A percentile compares a stretch with the other conserved stretches of the same genome.
Conservation (phyloP, 2,888 invertebrate genomes). For the Galeruca laticollis region DNA sequence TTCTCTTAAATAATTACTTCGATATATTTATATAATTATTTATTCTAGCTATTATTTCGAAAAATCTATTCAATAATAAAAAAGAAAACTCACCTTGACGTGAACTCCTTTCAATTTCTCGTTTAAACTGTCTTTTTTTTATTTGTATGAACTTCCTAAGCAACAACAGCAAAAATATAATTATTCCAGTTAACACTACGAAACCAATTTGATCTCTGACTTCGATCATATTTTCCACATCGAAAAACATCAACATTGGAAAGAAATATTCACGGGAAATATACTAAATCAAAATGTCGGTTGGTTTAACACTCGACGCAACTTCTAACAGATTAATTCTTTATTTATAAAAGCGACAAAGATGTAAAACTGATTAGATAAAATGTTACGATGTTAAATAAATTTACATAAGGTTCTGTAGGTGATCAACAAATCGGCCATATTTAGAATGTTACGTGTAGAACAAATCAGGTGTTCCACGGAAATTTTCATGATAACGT, state of each 20-base stretch:
- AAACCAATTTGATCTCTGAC: constrained; percentile 50
- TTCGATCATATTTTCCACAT: background rate
- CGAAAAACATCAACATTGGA: constrained; percentile 4
- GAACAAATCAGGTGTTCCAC: background rate
- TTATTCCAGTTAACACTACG: constrained; percentile 46
- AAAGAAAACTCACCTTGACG: constrained; percentile 41
- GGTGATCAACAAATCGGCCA: background rate
- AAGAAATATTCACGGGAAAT: no score
- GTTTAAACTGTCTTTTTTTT: constrained; percentile 43
- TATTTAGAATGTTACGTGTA: constrained; percentile 2
- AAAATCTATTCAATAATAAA: no score
- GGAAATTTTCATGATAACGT: background rate
- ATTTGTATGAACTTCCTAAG: constrained; percentile 48
- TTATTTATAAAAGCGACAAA: constrained; percentile 6
- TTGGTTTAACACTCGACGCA: background rate
- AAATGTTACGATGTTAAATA: constrained; percentile 23
- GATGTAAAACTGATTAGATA: constrained; percentile 37
- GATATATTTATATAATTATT: no score
- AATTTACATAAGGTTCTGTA: constrained; percentile 25
- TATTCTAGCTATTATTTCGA: no score
- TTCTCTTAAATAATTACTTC: no score
- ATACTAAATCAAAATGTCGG: background rate
- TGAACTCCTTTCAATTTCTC: constrained; percentile 27
- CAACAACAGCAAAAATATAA: constrained; percentile 46
- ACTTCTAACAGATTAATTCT: background rate